Conservation (phyloP, 30 jellyfish, hydroid and myxozoan species). For the Euphysa ruthae region DNA sequence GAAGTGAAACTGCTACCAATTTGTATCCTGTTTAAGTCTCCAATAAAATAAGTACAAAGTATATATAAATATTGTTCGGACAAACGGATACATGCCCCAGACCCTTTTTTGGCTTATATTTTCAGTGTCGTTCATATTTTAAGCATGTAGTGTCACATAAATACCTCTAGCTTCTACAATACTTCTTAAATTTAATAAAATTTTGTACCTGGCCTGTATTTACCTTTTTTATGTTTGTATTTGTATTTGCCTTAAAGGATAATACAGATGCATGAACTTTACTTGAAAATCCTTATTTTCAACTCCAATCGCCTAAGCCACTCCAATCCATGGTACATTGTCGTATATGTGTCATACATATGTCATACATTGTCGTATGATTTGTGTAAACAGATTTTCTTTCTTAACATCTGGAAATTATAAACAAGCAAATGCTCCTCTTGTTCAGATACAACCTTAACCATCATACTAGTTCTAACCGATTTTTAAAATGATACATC, state of each 20-base stretch:
- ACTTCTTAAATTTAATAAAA: neutral
- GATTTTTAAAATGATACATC: too few relatives aligned
- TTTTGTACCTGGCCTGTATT: neutral
- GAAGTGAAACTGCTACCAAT: too few relatives aligned
- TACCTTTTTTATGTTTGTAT: neutral
- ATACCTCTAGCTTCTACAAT: neutral
- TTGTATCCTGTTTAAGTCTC: too few relatives aligned
- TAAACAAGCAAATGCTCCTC: neutral
- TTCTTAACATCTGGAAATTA: neutral
- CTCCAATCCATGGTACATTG: slow-evolving; percentile 1
- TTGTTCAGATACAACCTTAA: neutral
- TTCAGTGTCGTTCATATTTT: neutral
- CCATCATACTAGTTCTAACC: too few relatives aligned
- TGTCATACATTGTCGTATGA: neutral
- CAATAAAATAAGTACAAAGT: too few relatives aligned
- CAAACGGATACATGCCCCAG: too few relatives aligned
- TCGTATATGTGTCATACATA: slow-evolving; percentile 1
- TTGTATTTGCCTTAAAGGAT: neutral
- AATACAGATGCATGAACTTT: neutral
- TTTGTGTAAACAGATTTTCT: too few relatives aligned
- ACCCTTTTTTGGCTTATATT: neutral
- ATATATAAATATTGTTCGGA: too few relatives aligned
- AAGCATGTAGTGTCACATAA: neutral
- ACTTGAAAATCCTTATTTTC: neutral
- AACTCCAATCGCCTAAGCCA: neutral